Base-by-base conservation (phyloP, 2,888 invertebrate species). In the Tetheella fluctuosa region DNA sequence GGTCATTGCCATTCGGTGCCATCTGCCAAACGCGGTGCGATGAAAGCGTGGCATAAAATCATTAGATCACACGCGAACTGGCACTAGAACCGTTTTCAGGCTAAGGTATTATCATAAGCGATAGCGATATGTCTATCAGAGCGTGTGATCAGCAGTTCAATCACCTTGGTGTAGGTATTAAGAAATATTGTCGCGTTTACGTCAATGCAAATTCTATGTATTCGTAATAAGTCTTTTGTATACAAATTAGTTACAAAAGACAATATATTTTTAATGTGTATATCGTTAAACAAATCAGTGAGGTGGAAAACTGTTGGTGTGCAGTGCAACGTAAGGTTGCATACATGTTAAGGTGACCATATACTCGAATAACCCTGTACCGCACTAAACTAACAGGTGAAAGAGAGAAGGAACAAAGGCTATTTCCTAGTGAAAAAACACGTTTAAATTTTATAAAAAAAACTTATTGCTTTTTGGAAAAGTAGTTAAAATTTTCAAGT, bases 1-100 rank as follows among this genome's bases (percentile, higher is more conserved):
- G 72, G 71, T 74, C 73, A 73, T 71, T 74, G 73, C 62, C 76
- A 69, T 63, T 54, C 62, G 56, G 64, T 68, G 70, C 67, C 69
- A 70, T 55, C 61, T 59, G 62, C 65, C 66, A 73, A 70, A 69
- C 62, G 13, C 53, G 54, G 59, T 57, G 66, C 68, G 75, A 72
- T 76, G 77, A 79, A 75, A 79, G 74, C 78, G 61, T 64, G 70
- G 66, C 68, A 68, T 70, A 70, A 76, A 73, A 75, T 73, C 75
- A 74, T 81, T 80, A 77, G 76, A 58, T 59, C 65, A 73, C 75
- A 77, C 64, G 74, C 71, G 62, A 73, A 65, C 67, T 75, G 75
- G 75, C 77, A 77, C 25, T 57, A 48, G 23, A 28, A 69, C 69
- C 67, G 70, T 34, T 61, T n/a, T 15, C 60, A 53, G 30, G 13